phyloP scores from a whole-genome alignment of 1,140 invertebrate species.

The Dolichoris vasculosae region DNA sequence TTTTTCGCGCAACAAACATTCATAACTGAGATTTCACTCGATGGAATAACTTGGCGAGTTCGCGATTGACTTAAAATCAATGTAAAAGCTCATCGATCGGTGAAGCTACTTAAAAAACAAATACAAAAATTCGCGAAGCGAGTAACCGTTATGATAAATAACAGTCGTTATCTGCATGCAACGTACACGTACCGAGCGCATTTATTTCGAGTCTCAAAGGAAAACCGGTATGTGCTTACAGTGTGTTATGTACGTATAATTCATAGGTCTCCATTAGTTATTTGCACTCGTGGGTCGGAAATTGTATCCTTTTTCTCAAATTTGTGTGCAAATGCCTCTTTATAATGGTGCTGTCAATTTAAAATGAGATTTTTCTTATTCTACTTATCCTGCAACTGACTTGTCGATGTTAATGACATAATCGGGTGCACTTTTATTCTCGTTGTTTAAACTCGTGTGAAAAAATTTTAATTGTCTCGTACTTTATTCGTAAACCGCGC shows the following conservation, averaged over 20 bases:
- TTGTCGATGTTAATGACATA: slow-evolving; percentile 3
- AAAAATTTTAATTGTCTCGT: not conserved
- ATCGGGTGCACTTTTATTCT: not conserved
- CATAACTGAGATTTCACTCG: not conserved
- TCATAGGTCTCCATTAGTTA: not conserved
- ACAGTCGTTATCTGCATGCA: slow-evolving; percentile 1
- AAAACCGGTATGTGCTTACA: slow-evolving; percentile 22
- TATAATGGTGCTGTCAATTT: not conserved
- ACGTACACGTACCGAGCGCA: not conserved
- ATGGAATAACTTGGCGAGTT: not conserved
- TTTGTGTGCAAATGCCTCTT: not conserved
- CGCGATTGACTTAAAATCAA: not conserved
- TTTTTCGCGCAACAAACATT: not conserved
- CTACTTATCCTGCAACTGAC: not conserved
- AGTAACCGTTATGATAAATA: slow-evolving; percentile 32
- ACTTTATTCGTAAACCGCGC: too few relatives aligned
- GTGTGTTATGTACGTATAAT: not conserved
- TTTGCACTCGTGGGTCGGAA: not conserved
- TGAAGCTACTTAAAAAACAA: not conserved
- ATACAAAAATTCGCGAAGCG: not conserved
- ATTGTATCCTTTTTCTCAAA: not conserved
- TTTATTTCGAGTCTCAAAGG: not conserved
- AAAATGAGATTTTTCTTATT: slow-evolving; percentile 7
- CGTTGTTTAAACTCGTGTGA: slow-evolving; percentile 1
- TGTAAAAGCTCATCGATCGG: slow-evolving; percentile 1